Conservation (phyloP, 2,888 invertebrate genomes). For the Macrophya annulata region DNA sequence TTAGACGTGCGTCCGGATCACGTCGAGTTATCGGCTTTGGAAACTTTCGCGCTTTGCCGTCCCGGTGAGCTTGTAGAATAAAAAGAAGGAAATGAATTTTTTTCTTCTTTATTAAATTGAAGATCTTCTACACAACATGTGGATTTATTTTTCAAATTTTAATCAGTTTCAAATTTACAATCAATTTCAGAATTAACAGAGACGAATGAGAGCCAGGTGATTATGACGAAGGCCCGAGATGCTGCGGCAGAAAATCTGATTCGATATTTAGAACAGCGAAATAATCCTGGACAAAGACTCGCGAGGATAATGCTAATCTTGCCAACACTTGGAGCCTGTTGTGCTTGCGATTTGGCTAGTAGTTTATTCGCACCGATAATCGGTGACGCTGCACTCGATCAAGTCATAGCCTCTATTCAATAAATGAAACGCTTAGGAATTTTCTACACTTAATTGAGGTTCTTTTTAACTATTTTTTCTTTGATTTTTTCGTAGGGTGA, state of each 20-base stretch:
- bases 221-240: slow-evolving; percentile 68
- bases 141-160: background rate
- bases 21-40: slow-evolving; percentile 80
- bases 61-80: slow-evolving; percentile 76
- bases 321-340: slow-evolving; percentile 71
- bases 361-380: slow-evolving; percentile 74
- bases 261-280: slow-evolving; percentile 67
- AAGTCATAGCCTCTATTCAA: slow-evolving; percentile 73
- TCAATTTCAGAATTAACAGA: slow-evolving; percentile 69
- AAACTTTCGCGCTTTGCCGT: slow-evolving; percentile 81
- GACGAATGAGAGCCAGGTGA: slow-evolving; percentile 63
- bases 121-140: background rate
- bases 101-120: background rate
- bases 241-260: slow-evolving; percentile 68
- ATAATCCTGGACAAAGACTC: slow-evolving; percentile 67
- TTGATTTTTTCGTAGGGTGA: background rate
- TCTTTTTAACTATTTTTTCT: background rate
- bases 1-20: slow-evolving; percentile 79
- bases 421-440: slow-evolving; percentile 58
- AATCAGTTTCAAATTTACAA: background rate
- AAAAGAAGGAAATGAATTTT: background rate
- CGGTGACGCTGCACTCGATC: slow-evolving; percentile 71
- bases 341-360: slow-evolving; percentile 70
- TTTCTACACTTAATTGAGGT: background rate
- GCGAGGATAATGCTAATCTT: slow-evolving; percentile 71